Base-by-base conservation (phyloP, 2,113 vertebrate species). In the Mormyrus iriodes region DNA sequence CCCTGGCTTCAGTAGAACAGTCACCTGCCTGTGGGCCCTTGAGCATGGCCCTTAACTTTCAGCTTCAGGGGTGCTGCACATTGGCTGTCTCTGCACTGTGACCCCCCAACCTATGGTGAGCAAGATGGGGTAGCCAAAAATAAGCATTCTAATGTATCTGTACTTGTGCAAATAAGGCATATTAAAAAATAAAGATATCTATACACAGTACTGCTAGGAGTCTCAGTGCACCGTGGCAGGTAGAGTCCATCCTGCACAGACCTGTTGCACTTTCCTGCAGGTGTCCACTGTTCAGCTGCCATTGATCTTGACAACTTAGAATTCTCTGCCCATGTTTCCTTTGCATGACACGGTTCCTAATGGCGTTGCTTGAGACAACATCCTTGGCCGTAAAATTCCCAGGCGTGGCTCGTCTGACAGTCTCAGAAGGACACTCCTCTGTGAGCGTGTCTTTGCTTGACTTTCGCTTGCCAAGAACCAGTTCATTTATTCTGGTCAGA, bases 401-500 rank as follows among this genome's bases (percentile, higher is more conserved):
- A 79, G 73, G 73, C 17, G 73, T 42, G 17, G 73, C 39, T 79
- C 35, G 17, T 17, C 73, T 42, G 73, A 39, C 73, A 79, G 35
- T 13, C 35, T 35, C 35, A 42, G 35, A 79, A 79, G 73, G 73
- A 79, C 73, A 35, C 35, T 42, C 73, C 19, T 79, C 73, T 39
- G 13, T 19, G 35, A 79, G 73, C 61, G 42, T 79, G 35, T 42
- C 73, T 79, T 42, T 8, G 73, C 13, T 39, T 79, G 73, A 35
- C 73, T 42, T 79, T 69, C 10, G 35, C 73, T 79, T 19, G 73
- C 73, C 73, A 79, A 79, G 73, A 79, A 79, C 73, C 35, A 42
- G 73, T 79, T 35, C 73, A 79, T 79, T 79, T 79, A 79, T 79
- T 79, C 73, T 19, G 73, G 35, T 79, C 73, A 79, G 73, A 79